Base-by-base conservation (phyloP, 2,797 vertebrate species). In the Parauchenoglanis punctatus region DNA sequence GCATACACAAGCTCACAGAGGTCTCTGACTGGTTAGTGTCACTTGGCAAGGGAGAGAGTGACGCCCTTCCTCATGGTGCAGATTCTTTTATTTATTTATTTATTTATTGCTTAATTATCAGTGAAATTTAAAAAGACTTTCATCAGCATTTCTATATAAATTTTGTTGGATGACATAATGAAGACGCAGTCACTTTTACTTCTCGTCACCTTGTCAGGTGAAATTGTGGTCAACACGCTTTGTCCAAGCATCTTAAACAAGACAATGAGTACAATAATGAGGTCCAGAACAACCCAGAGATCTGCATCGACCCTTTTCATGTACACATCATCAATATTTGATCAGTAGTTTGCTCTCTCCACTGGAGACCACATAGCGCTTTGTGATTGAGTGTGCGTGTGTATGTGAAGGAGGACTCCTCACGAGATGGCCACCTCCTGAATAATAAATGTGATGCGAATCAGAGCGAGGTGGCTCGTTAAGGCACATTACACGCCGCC, bases 301-400 rank as follows among this genome's bases (percentile, higher is more conserved):
- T 95, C 93, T 93, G 89, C 83, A 89, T 89, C 88, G 84, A 90
- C 68, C 92, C 92, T 92, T 94, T 94, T 95, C 92, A 95, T 93
- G 92, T 90, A 92, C 88, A 93, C 87, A 89, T 81, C 52, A 94
- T 96, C 91, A 96, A 95, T 96, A 95, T 95, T 96, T 95, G 91
- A 96, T 95, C 91, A 90, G 86, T 89, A 91, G 91, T 92, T 92
- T 90, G 89, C 89, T 89, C 84, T 89, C 90, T 90, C 90, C 85
- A 81, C 90, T 91, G 80, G 85, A 88, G 87, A 89, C 90, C 89
- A 85, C 85, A 92, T 89, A 90, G 81, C 89, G 28, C 35, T 61
- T 77, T 46, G 44, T 31, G 58, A 46, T 46, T 90, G 90, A 40
- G 82, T 25, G 93, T 93, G 90, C 49, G 11, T 87, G 91, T 86